phyloP scores from a whole-genome alignment of 2,113 vertebrate genomes.

The Muntiacus reevesi region DNA sequence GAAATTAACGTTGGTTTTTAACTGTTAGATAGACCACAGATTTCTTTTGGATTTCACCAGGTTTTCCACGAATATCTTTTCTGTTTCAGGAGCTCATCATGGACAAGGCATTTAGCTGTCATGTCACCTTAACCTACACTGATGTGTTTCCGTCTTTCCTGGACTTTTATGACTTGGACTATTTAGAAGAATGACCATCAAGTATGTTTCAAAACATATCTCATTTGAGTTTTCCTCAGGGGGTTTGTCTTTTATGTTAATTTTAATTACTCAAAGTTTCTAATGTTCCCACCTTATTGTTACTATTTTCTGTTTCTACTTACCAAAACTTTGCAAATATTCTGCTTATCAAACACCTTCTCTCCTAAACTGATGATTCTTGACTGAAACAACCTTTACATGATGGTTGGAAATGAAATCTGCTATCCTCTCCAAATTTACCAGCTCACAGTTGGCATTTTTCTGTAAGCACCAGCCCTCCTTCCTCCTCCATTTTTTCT shows the following conservation, averaged over 20 bases:
- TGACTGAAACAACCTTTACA: background rate
- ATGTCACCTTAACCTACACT: background rate
- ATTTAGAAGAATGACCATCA: background rate
- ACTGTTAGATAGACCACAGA: background rate
- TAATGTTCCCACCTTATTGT: background rate
- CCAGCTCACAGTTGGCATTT: background rate
- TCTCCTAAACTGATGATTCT: background rate
- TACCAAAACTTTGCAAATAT: background rate
- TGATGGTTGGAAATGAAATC: background rate
- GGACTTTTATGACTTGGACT: background rate
- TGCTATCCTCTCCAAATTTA: background rate
- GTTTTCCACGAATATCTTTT: background rate
- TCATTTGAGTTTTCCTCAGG: background rate
- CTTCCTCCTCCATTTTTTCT: background rate
- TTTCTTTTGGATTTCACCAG: background rate
- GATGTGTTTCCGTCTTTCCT: background rate
- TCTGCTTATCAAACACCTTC: background rate
- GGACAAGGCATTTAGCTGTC: background rate
- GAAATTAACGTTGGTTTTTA: background rate
- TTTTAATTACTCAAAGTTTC: background rate
- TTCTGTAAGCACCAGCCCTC: background rate
- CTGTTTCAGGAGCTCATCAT: background rate
- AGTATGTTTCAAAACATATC: background rate
- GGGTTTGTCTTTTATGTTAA: background rate
- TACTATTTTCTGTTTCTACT: background rate